These are phyloP conservation scores for Euura lappo DNA, from an alignment of 1,140 invertebrate species.

Conservation along the genomic window DNA sequence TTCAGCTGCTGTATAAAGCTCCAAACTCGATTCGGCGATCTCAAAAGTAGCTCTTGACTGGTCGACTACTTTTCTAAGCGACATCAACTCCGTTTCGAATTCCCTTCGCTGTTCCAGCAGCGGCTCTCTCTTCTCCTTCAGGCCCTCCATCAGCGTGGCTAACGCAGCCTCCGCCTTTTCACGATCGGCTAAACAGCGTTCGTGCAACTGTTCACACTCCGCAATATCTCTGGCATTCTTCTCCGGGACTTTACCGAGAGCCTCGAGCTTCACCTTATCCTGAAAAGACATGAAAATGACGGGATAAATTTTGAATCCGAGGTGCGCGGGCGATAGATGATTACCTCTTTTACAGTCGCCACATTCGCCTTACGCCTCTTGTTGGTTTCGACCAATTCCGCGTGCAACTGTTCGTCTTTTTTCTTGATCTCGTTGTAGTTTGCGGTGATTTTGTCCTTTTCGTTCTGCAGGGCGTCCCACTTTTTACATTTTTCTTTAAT, in stretches of 20 bases:
- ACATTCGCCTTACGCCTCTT: slow-evolving; percentile 72
- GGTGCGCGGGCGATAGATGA: too few species aligned
- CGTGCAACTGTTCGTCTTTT: slow-evolving; percentile 68
- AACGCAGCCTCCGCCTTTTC: slow-evolving; percentile 62
- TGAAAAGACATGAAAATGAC: slow-evolving; percentile 32
- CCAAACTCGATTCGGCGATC: slow-evolving; percentile 81
- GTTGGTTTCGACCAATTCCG: slow-evolving; percentile 68
- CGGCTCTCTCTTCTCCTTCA: slow-evolving; percentile 72
- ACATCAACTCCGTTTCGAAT: slow-evolving; percentile 71
- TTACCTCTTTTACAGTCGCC: neutral
- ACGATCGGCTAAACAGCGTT: slow-evolving; percentile 61
- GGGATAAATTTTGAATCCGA: neutral
- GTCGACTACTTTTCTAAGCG: slow-evolving; percentile 74
- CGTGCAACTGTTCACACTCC: slow-evolving; percentile 69
- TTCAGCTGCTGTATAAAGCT: slow-evolving; percentile 81
- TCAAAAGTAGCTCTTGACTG: slow-evolving; percentile 75
- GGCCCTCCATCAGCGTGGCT: slow-evolving; percentile 64
- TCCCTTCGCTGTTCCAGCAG: slow-evolving; percentile 49
- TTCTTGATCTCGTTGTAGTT: slow-evolving; percentile 67
- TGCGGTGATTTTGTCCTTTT: slow-evolving; percentile 55
- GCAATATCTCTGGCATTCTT: slow-evolving; percentile 75
- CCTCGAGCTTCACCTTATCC: slow-evolving; percentile 69
- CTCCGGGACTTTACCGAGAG: slow-evolving; percentile 70
- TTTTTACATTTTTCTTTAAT: slow-evolving; percentile 66
- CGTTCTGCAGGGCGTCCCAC: slow-evolving; percentile 46